Evolutionary conservation across 2,113 vertebrate species (phyloP), one percentile per base, ranked within the genome.

Genomic region (Amazona guildingii): DNA sequence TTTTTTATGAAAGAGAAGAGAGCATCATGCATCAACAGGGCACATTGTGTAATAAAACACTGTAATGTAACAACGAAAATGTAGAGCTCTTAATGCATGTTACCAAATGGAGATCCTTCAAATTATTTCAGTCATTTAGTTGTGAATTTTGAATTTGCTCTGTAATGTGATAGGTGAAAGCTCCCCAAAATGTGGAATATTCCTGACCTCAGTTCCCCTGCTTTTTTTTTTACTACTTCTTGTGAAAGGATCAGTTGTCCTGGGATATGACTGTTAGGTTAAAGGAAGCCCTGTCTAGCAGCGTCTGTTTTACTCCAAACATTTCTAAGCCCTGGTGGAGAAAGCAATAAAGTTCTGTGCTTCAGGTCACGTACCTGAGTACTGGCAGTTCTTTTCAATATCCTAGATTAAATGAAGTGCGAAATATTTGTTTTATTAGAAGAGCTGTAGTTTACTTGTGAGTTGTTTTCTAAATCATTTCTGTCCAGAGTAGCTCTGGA

Each of bases 361-460:
- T 97, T 94, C 96, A 97, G 95, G 96, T 97, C 97, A 98, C 89
- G 83, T 97, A 98, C 94, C 97, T 87, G 96, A 97, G 97, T 96
- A 96, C 96, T 94, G 90, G 92, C 97, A 98, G 97, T 97, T 97
- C 97, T 97, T 97, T 98, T 98, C 98, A 98, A 96, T 98, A 97
- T 97, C 97, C 98, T 97, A 97, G 94, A 97, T 97, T 95, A 98
- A 98, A 98, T 98, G 97, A 98, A 97, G 97, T 98, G 97, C 97
- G 97, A 98, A 98, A 97, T 98, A 98, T 97, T 98, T 97, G 96
- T 97, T 98, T 97, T 98, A 97, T 97, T 97, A 96, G 96, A 95
- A 97, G 90, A 97, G 94, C 96, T 95, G 95, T 94, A 88, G 94
- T 98, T 98, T 96, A 97, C 97, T 95, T 98, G 96, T 96, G 93